Evolutionary conservation across 2,797 vertebrate species (phyloP), one percentile per base, ranked within the genome.

Genomic region (Notamacropus eugenii): DNA sequence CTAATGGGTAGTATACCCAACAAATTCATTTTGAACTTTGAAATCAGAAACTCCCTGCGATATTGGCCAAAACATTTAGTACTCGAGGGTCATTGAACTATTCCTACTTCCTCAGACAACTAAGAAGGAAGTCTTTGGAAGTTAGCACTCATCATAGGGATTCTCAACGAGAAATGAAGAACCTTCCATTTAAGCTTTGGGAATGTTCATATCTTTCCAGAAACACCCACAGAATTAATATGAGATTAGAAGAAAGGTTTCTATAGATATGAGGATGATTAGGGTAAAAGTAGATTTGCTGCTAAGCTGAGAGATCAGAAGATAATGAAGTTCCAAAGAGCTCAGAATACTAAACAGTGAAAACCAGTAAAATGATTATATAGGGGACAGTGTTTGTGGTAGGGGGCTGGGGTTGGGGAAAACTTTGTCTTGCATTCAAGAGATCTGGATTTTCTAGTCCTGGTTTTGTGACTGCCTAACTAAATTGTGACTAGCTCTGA

Each of bases 161-260:
- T 93, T 98, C 93, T 97, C 95, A 95, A 90, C 91, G 96, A 74
- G 34, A 95, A 94, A 94, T 92, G 29, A 40, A 96, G 96, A 96
- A 52, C 28, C 91, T 96, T 93, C 92, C 34, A 87, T 92, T 96
- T 91, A 92, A 95, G 92, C 90, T 10, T 29, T 96, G 59, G 59
- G 62, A 97, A 97, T 90, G 5, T 54, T 54, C 50, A 29, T 31
- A 54, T 29, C 91, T 59, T 12, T 22, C 62, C 46, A 82, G 91
- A 95, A 96, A 92, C 55, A 93, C 52, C 52, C 56, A 29, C 24
- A 93, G 19, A 94, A 95, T 92, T 90, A 62, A 19, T 58, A 29
- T 40, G 22, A 92, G 93, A 54, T 40, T 27, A 3, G 5, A 91
- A 94, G 82, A 58, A 19, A 52, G 50, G 90, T 54, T 91, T 3